Base-by-base conservation (phyloP, 1,140 invertebrate genomes). In the Euura lappo region DNA sequence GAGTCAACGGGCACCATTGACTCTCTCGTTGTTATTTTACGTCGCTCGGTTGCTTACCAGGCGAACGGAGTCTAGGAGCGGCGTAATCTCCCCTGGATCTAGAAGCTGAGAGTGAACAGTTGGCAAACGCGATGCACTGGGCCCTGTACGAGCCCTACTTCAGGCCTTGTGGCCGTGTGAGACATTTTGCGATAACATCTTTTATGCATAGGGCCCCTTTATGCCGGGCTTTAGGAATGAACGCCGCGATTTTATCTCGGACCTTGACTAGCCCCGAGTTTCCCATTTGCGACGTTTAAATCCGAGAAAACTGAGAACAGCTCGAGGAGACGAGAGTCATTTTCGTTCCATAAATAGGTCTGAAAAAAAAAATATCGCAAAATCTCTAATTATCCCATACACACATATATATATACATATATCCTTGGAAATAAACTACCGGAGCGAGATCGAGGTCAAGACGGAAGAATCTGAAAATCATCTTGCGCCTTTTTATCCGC, bases 141-240 rank as follows among this genome's bases (percentile, higher is more conserved):
- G 51, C 51, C 51, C 51, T 60, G 8, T n/a, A n/a, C 2, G 13
- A n/a, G 51, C 51, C 51, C 51, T n/a, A 60, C 8, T 8, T n/a
- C 51, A 60, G 51, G 51, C 51, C 51, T 60, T 60, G 51, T 60
- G 51, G 5, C 51, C 51, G 51, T 60, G 51, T 60, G 51, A 60
- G 51, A 60, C 51, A 60, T 60, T 60, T 60, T 4, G 51, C 51
- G 51, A 60, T 60, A 60, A n/a, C 51, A 60, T 60, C 51, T 60
- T 60, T 60, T 60, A 60, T 60, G 51, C 51, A 60, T 60, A 60
- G 51, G 51, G 51, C 51, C 51, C 51, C 51, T 60, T 60, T 60
- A 60, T 60, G 51, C 51, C 51, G 10, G 28, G 51, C 51, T 60
- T 60, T 60, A 60, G 51, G 51, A 60, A n/a, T n/a, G 13, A 60